Conservation (phyloP, 92 coral and sea anemone species). For the Siderastrea siderea region DNA sequence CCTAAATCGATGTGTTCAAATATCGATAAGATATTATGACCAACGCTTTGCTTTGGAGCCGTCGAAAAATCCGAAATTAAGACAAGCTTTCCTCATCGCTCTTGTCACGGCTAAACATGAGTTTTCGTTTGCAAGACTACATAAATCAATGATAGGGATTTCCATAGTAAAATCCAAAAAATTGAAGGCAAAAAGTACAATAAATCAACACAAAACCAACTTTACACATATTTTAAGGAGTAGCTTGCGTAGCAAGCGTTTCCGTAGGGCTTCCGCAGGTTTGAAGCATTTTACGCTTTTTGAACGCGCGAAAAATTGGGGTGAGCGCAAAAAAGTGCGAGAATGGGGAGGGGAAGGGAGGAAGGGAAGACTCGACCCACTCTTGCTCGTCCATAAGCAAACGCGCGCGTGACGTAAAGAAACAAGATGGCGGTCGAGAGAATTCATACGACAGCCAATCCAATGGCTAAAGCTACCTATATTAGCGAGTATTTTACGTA, state of each 20-base stretch:
- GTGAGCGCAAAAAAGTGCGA: no score
- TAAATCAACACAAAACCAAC: neutral
- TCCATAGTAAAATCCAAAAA: neutral
- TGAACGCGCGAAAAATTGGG: no score
- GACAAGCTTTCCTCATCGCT: constrained; percentile 71
- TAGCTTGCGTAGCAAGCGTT: no score
- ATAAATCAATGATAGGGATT: constrained; percentile 70
- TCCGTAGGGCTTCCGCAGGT: no score
- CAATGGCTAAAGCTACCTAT: constrained; percentile 7
- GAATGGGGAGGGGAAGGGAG: no score
- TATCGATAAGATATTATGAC: no score
- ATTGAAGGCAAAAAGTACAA: neutral
- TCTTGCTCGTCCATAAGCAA: no score
- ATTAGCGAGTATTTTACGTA: constrained; percentile 26
- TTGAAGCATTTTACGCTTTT: no score
- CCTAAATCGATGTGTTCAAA: no score
- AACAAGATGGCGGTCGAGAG: constrained; percentile 2
- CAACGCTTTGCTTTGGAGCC: neutral
- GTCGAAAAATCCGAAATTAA: constrained; percentile 86
- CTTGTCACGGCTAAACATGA: constrained; percentile 18
- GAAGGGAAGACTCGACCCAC: no score
- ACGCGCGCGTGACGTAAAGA: no score
- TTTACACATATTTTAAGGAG: no score
- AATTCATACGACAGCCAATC: constrained; percentile 5
- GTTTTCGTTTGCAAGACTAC: constrained; percentile 43